These are phyloP conservation scores for Lytechinus variegatus DNA, from an alignment of 35 echinoderm and acorn worm species.

Conservation along the genomic window DNA sequence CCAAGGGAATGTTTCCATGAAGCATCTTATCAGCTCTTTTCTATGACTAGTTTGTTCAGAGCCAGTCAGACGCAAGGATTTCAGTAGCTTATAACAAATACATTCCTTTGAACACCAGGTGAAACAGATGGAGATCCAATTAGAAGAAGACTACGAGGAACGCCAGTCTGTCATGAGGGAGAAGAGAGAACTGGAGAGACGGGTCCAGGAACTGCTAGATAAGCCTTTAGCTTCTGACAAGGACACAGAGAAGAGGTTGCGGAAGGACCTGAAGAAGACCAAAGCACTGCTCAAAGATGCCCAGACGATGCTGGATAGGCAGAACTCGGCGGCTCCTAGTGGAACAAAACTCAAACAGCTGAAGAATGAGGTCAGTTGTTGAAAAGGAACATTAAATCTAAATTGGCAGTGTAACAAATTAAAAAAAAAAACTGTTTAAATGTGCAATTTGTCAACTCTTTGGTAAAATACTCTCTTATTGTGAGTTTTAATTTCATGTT, in stretches of 20 bases:
- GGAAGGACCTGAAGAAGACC: constrained; percentile 95
- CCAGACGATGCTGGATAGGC: constrained; percentile 86
- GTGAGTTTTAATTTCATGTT: no score
- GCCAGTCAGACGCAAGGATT: no score
- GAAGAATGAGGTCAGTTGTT: constrained; percentile 90
- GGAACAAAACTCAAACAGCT: constrained; percentile 85
- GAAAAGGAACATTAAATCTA: no score
- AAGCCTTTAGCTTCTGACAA: constrained; percentile 62
- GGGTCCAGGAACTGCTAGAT: constrained; percentile 82
- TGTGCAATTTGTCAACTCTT: no score
- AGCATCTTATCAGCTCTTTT: no score
- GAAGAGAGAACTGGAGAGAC: constrained; percentile 82
- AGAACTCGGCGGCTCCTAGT: constrained; percentile 78
- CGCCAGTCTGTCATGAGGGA: constrained; percentile 73
- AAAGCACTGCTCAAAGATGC: constrained; percentile 91
- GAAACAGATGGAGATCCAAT: constrained; percentile 85
- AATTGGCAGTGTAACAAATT: no score
- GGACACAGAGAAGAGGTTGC: constrained; percentile 86
- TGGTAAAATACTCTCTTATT: no score
- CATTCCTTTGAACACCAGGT: constrained; percentile 53
- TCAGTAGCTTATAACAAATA: no score
- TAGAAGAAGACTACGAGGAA: constrained; percentile 96
- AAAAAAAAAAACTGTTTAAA: no score
- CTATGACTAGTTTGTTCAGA: no score
- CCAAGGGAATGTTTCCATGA: no score